These are phyloP conservation scores for Acomys russatus DNA, from an alignment of 2,797 vertebrate species.

Conservation along the genomic window DNA sequence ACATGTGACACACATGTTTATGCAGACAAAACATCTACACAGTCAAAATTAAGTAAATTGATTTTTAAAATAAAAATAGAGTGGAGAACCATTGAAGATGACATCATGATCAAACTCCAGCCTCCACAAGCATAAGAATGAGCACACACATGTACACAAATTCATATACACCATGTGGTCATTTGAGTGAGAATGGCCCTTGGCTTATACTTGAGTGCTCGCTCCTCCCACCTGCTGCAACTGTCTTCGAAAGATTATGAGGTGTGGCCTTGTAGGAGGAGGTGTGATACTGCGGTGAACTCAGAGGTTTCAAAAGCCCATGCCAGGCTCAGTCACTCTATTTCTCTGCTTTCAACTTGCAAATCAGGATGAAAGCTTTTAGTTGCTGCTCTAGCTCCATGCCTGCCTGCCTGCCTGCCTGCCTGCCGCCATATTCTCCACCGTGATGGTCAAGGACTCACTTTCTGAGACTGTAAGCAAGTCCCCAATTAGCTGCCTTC, in stretches of 20 bases:
- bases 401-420: neutral
- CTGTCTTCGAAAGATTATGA: neutral
- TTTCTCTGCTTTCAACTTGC: neutral
- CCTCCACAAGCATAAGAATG: neutral
- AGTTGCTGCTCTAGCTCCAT: neutral
- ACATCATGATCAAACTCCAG: neutral
- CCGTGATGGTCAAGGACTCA: neutral
- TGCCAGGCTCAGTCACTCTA: neutral
- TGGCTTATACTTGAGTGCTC: too few species aligned
- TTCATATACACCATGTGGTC: too few species aligned
- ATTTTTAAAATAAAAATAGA: neutral
- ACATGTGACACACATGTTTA: neutral
- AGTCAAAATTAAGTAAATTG: neutral
- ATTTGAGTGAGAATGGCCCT: neutral
- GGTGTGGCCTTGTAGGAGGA: neutral
- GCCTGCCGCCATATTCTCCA: neutral
- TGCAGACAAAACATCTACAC: neutral
- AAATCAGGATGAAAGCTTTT: neutral
- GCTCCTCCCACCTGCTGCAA: neutral
- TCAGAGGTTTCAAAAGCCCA: neutral
- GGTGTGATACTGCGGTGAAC: neutral
- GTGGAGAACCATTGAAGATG: neutral
- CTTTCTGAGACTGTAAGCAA: neutral
- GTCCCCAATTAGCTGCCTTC: neutral
- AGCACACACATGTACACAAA: neutral